Evolutionary conservation across 37 sponge, comb jelly and placozoan genomes (phyloP).

Genomic region (Spongilla lacustris): DNA sequence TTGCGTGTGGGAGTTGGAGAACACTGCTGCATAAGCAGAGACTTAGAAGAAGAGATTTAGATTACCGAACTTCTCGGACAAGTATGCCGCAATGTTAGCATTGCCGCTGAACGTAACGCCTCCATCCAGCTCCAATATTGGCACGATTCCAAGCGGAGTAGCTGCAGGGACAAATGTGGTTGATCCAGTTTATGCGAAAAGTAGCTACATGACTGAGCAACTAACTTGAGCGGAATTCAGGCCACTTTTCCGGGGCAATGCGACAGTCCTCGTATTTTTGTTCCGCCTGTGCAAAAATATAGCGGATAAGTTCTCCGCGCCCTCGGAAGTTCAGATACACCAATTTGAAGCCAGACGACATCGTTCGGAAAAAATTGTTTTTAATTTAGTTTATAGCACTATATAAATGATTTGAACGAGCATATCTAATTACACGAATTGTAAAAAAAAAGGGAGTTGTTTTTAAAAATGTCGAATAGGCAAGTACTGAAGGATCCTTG

Average conservation of each 20-base stretch:
- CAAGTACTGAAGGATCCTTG: conserved; percentile 46
- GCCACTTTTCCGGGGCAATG: conserved; percentile 49
- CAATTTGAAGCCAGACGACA: conserved; percentile 46
- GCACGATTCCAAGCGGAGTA: conserved; percentile 28
- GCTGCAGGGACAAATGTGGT: too few relatives aligned
- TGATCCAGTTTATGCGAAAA: too few relatives aligned
- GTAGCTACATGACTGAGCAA: neutral
- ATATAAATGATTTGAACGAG: too few relatives aligned
- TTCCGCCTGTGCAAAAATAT: conserved; percentile 52
- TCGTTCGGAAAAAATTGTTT: neutral
- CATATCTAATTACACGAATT: neutral
- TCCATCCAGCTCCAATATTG: conserved; percentile 43
- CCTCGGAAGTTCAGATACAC: conserved; percentile 39
- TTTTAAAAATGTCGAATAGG: neutral
- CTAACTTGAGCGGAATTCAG: conserved; percentile 38
- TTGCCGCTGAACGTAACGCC: conserved; percentile 15
- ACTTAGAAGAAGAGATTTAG: too few relatives aligned
- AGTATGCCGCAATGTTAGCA: conserved; percentile 48
- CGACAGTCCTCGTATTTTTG: conserved; percentile 48
- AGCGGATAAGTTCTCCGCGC: conserved; percentile 58
- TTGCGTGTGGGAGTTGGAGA: neutral
- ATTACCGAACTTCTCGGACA: conserved; percentile 56
- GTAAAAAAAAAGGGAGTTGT: neutral
- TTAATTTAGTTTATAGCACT: neutral
- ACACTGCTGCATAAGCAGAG: too few relatives aligned